Evolutionary conservation across 2,888 invertebrate species (phyloP).

Genomic region (Cabera pusaria): DNA sequence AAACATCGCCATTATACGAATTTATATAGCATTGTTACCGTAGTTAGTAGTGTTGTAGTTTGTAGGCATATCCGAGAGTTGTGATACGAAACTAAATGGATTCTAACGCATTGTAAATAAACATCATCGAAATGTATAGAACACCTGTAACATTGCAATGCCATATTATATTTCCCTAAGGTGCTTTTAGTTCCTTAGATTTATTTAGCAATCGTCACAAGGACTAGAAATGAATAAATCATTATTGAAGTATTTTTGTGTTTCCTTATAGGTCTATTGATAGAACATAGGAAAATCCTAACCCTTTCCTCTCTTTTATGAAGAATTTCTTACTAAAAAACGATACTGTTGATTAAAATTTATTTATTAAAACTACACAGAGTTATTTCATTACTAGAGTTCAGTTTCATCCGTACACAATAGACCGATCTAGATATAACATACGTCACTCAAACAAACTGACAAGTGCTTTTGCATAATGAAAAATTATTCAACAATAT

Average conservation of each 20-base stretch:
- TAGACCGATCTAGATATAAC: constrained; percentile 60
- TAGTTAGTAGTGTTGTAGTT: constrained; percentile 65
- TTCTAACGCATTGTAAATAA: constrained; percentile 45
- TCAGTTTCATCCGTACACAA: constrained; percentile 49
- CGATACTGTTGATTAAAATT: constrained; percentile 52
- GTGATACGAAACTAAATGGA: constrained; percentile 46
- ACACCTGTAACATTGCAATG: constrained; percentile 36
- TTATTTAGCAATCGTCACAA: constrained; percentile 40
- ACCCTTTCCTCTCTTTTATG: no score
- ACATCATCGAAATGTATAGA: constrained; percentile 30
- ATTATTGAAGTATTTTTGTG: constrained; percentile 38
- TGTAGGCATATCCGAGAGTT: constrained; percentile 52
- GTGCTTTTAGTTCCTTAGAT: constrained; percentile 35
- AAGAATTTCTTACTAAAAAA: no score
- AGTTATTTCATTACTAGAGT: constrained; percentile 68
- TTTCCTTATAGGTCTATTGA: constrained; percentile 40
- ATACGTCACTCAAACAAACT: constrained; percentile 70
- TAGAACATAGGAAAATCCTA: constrained; percentile 7
- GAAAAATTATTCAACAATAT: constrained; percentile 73
- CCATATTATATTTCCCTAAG: constrained; percentile 32
- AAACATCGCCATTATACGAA: constrained; percentile 70
- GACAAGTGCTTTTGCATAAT: constrained; percentile 68
- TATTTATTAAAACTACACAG: constrained; percentile 79
- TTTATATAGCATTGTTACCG: constrained; percentile 76
- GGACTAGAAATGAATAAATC: constrained; percentile 47